Evolutionary conservation across 2,888 invertebrate species (phyloP), one percentile per base, ranked within the genome.

Genomic region (Parelbella ahira): DNA sequence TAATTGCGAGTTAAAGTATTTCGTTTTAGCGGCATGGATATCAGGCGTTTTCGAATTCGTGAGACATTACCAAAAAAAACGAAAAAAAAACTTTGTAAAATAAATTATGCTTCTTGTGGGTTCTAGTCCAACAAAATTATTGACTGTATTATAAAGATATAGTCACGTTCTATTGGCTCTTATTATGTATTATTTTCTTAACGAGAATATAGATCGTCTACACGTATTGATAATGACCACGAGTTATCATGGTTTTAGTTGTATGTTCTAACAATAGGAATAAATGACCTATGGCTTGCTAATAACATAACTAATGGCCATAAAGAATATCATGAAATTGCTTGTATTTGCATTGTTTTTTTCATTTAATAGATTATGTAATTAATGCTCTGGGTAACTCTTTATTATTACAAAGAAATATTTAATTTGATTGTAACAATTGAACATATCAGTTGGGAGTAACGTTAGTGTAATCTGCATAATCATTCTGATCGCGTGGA

Each of bases 281-380:
- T 58, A 83, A 82, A 76, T 68, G 70, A 77, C 64, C 74, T 74
- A 81, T 79, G 86, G 86, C 86, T 86, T 87, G 86, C 86, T 45
- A 86, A 84, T 87, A 87, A 87, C 86, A 78, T 67, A 73, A 82
- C 76, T 84, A 81, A 86, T 81, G 64, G 83, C 86, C 86, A 78
- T 78, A 71, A 70, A 70, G 63, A 72, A 74, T 74, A 79, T 73
- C 77, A 76, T 77, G 65, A 77, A 77, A 56, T 80, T 68, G 86
- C 86, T 86, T 86, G 60, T 75, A 71, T 77, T 34, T 77, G 86
- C 86, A 79, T 77, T 81, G 83, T 82, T 81, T 79, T n/a, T n/a
- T 82, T 36, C 75, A 69, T 73, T 66, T 68, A 64, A 63, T 64
- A 58, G 59, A 62, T 53, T n/a, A n/a, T n/a, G n/a, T n/a, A n/a